Base-by-base conservation (phyloP, 2,113 vertebrate species). In the Myiozetetes cayanensis region DNA sequence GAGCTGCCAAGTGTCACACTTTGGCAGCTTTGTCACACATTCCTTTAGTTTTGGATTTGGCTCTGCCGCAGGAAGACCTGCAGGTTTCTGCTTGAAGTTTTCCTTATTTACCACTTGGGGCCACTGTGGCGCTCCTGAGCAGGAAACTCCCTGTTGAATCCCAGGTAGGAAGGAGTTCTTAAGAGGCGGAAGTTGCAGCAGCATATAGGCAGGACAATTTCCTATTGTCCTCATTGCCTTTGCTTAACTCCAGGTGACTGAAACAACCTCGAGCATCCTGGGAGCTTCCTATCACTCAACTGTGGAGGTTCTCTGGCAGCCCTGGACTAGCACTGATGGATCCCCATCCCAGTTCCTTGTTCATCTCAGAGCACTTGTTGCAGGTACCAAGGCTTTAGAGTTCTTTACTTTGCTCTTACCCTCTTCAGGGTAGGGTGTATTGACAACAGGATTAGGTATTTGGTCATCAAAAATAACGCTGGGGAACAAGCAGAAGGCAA, bases 71-170 rank as follows among this genome's bases (percentile, higher is more conserved):
- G 81, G 61, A 84, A 58, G 73, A 39, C 44, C 75, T 65, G 65
- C 22, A 27, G 66, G 81, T 87, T 91, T 84, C n/a, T 85, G 15
- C 89, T 75, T 91, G 94, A 93, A 79, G 13, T 96, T 95, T 89
- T 96, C 63, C 62, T 31, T 53, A 1, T 43, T 91, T 85, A 49
- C 95, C 95, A 31, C 96, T 58, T 94, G 95, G 93, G 94, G 95
- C 87, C 95, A 97, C 96, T 97, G 95, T 94, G 95, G 78, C 93
- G 56, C 77, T 96, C 95, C 58, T 50, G 93, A 95, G 94, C 88
- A 86, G 86, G 79, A 94, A 88, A 67, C 52, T 87, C 44, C 65
- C 39, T 30, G 28, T 10, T 74, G 90, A 53, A 70, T 71, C 22
- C 70, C 61, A 12, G 70, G 74, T 31, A 24, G 74, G 70, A 92